A percentile compares a stretch with the other conserved stretches of the same genome.
Evolutionary conservation across 2,113 vertebrate species (phyloP).

Genomic region (Mormyrus lacerda): DNA sequence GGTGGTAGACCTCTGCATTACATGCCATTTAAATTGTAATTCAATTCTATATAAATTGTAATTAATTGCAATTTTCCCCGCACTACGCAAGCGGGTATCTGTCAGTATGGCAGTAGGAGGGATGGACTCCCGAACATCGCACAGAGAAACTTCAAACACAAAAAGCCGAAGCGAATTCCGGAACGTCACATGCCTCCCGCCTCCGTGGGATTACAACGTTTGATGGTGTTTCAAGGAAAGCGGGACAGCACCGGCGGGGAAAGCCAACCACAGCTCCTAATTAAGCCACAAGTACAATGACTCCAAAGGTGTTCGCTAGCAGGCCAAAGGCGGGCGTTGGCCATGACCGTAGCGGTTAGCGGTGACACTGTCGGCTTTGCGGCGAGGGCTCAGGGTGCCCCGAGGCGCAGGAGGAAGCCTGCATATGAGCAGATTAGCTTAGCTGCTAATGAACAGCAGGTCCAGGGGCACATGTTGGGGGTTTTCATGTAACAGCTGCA

Average conservation of each 20-base stretch:
- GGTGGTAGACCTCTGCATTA: not conserved
- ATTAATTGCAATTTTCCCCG: not conserved
- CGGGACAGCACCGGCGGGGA: not conserved
- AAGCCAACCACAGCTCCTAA: not conserved
- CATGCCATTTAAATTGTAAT: not conserved
- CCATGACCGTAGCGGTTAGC: not conserved
- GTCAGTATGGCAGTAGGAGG: not conserved
- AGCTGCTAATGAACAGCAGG: not conserved
- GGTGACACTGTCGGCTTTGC: not conserved
- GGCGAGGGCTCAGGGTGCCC: not conserved
- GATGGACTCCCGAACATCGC: not conserved
- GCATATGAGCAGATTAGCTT: not conserved
- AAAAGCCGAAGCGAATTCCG: not conserved
- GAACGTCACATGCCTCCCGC: not conserved
- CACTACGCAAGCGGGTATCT: not conserved
- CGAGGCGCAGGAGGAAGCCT: not conserved
- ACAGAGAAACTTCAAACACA: slow-evolving; percentile 1
- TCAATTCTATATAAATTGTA: not conserved
- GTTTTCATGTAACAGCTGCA: not conserved
- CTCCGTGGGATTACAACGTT: not conserved
- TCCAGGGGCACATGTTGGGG: not conserved
- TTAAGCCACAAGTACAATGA: slow-evolving; percentile 4
- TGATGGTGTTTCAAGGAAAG: not conserved
- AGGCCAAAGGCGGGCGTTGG: not conserved
- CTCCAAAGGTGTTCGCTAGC: not conserved